Evolutionary conservation across 1,140 invertebrate species (phyloP).

Genomic region (Nixonia krombeini): DNA sequence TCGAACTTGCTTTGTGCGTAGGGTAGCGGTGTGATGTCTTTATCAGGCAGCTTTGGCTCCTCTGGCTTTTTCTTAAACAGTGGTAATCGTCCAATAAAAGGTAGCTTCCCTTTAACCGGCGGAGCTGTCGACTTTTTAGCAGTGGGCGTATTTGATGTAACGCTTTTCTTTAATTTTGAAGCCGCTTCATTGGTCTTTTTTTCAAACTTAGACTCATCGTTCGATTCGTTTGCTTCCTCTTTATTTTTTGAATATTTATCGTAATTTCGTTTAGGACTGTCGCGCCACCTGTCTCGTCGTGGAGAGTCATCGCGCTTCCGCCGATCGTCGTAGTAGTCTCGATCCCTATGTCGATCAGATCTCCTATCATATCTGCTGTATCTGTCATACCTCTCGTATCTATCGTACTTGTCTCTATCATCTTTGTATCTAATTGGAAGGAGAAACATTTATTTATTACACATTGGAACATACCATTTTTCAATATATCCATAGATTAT

Average conservation of each 20-base stretch:
- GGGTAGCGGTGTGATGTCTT: conserved; percentile 63
- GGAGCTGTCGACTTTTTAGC: conserved; percentile 52
- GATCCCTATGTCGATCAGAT: conserved; percentile 57
- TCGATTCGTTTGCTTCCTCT: conserved; percentile 58
- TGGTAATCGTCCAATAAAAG: conserved; percentile 80
- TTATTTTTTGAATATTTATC: conserved; percentile 63
- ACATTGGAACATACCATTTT: too few relatives aligned
- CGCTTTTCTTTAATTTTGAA: conserved; percentile 56
- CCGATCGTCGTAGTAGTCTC: conserved; percentile 65
- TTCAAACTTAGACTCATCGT: conserved; percentile 69
- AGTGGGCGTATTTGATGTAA: background rate
- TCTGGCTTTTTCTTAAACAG: conserved; percentile 77
- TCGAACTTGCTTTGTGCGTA: conserved; percentile 68
- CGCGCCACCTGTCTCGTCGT: conserved; percentile 61
- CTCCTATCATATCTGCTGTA: conserved; percentile 51
- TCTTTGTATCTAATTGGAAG: conserved; percentile 53
- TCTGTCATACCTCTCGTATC: conserved; percentile 62
- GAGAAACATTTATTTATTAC: too few relatives aligned
- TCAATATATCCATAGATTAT: background rate
- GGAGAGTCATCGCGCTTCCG: conserved; percentile 67
- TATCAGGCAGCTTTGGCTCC: conserved; percentile 65
- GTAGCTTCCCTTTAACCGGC: conserved; percentile 73
- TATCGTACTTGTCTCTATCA: conserved; percentile 60
- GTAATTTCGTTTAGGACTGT: conserved; percentile 64
- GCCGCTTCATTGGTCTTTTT: conserved; percentile 62